Evolutionary conservation across 30 jellyfish, hydroid and myxozoan genomes (phyloP), one percentile per base, ranked within the genome.

Genomic region (Turritopsis dohrnii): DNA sequence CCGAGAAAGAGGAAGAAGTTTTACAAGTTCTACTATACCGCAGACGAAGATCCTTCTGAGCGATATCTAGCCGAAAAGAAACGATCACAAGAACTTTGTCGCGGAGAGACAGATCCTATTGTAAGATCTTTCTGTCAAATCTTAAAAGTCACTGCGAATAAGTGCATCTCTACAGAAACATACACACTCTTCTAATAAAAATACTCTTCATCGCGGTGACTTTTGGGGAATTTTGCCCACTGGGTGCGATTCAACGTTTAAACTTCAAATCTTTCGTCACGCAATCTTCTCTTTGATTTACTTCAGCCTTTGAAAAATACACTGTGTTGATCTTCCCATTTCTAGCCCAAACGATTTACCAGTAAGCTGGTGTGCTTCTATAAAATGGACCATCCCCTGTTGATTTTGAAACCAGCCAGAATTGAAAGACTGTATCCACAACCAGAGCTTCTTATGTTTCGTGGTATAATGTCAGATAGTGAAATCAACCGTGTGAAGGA

Each of bases 31-130:
- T 90, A 90, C 79, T 90, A 90, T 86, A 86, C 95, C 18, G 66
- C 80, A 9, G 95, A 92, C 26, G 96, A 87, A 75, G 88, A 84
- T 81, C 85, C 80, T 54, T 66, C 31, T 53, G 87, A 79, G 54
- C 76, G 93, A 52, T 79, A 88, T 82, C 82, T 79, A 53, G 52
- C 84, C 81, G 98, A 92, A 71, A 88, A 84, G 83, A 77, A 79
- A n/a, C 69, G 84, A 26, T 91, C 95, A 41, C 84, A 85, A 65
- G 75, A 84, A 28, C 79, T 92, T 30, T 92, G 98, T 81, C 75
- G 98, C n/a, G 98, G 98, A 29, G 95, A 87, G 75, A 85, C 95
- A 25, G 81, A 81, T 28, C 96, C 98, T 9, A 72, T 92, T 54
- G 98, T 92, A 83, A 83, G 98, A 79, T 41, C 5, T 5, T 41